Percentiles rank a stretch among this genome's conserved stretches.
Conservation (phyloP, 2,888 invertebrate genomes). For the Phengaris arion region DNA sequence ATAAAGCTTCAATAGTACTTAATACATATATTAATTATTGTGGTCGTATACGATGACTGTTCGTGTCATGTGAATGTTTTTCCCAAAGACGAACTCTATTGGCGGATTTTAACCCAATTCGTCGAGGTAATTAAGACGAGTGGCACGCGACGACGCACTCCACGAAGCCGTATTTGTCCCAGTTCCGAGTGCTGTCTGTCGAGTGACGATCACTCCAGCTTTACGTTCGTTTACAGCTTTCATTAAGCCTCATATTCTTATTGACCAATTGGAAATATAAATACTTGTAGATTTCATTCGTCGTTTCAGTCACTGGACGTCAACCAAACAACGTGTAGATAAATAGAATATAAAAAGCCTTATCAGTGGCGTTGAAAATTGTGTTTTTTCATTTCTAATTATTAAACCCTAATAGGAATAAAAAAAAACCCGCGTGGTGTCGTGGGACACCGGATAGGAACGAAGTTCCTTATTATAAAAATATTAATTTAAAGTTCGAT, state of each 20-base stretch:
- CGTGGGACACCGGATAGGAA: too few species aligned
- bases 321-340: neutral
- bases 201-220: conserved; percentile 15
- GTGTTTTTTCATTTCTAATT: neutral
- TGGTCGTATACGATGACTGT: neutral
- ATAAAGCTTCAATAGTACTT: neutral
- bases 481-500: too few species aligned
- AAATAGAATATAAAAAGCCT: neutral
- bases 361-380: neutral
- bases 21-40: neutral
- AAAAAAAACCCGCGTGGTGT: too few species aligned
- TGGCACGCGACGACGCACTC: conserved; percentile 7
- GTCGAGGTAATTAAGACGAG: conserved; percentile 6
- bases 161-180: conserved; percentile 11
- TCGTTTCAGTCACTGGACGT: neutral
- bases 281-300: too few species aligned
- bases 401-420: neutral
- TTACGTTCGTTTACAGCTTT: neutral
- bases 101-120: conserved; percentile 8
- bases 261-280: too few species aligned
- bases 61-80: neutral
- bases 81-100: neutral
- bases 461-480: too few species aligned
- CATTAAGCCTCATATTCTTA: too few species aligned
- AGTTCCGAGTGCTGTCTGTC: neutral